phyloP scores from a whole-genome alignment of 2,797 vertebrate genomes.

The Falco concolor region DNA sequence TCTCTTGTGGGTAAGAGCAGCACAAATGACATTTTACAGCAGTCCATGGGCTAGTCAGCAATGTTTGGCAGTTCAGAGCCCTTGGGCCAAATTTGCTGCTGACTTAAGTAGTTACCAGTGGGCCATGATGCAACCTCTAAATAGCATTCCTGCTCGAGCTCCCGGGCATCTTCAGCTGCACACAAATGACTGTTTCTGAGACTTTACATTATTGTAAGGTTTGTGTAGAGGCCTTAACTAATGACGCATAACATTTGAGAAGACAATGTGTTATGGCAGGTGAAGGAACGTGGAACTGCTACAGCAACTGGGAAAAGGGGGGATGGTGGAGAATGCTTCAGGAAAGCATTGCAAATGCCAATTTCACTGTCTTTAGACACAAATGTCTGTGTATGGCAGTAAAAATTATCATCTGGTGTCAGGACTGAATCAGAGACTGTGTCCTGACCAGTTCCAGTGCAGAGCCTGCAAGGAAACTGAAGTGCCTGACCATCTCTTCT shows the following conservation, averaged over 20 bases:
- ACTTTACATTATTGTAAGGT: neutral
- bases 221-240: slow-evolving; percentile 14
- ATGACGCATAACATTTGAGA: slow-evolving; percentile 22
- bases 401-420: neutral
- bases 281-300: neutral
- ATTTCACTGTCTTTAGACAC: neutral
- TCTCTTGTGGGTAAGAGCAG: neutral
- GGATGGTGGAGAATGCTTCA: neutral
- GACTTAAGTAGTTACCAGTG: slow-evolving; percentile 18
- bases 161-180: neutral
- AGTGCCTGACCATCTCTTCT: neutral
- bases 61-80: slow-evolving; percentile 12
- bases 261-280: slow-evolving; percentile 31
- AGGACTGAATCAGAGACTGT: neutral
- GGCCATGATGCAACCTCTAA: slow-evolving; percentile 13
- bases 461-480: neutral
- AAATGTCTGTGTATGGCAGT: neutral
- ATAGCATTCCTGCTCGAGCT: slow-evolving; percentile 1
- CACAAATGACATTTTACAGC: slow-evolving; percentile 35
- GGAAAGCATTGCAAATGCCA: neutral
- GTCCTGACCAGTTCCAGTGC: neutral
- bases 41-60: slow-evolving; percentile 3
- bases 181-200: neutral
- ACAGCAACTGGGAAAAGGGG: neutral
- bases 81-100: slow-evolving; percentile 31